Percentiles rank a stretch among this genome's conserved stretches.
These are phyloP conservation scores for Eulimnadia texana DNA, from an alignment of 1,140 invertebrate genomes.

Conservation along the genomic window DNA sequence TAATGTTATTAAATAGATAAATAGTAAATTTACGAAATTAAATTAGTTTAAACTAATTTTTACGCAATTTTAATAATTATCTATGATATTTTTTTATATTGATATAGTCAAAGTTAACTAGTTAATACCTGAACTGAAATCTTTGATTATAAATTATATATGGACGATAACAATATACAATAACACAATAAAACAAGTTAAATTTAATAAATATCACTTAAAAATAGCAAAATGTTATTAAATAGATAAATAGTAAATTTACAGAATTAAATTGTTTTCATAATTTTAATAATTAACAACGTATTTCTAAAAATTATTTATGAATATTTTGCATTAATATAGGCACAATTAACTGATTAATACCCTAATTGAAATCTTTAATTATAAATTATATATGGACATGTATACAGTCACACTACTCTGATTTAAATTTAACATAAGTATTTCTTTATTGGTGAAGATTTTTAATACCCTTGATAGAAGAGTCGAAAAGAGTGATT, in stretches of 20 bases:
- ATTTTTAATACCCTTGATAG: slow-evolving; percentile 52
- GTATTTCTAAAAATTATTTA: too few species aligned
- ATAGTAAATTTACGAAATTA: not conserved
- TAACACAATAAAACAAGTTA: slow-evolving; percentile 35
- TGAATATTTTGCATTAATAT: too few species aligned
- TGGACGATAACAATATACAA: too few species aligned
- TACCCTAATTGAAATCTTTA: too few species aligned
- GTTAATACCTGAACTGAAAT: too few species aligned
- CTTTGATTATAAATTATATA: too few species aligned
- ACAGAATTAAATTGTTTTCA: not conserved
- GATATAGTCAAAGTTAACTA: too few species aligned
- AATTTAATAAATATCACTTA: slow-evolving; percentile 38
- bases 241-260: not conserved
- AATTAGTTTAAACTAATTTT: too few species aligned
- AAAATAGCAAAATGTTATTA: not conserved
- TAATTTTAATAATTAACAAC: too few species aligned
- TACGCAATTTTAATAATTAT: too few species aligned
- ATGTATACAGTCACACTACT: not conserved
- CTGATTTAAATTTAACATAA: not conserved
- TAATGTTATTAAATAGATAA: not conserved
- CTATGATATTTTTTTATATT: too few species aligned
- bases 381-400: not conserved
- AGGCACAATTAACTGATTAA: too few species aligned
- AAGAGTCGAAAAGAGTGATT: slow-evolving; percentile 74
- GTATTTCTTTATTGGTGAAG: not conserved